Percentiles rank a stretch among this genome's conserved stretches.
Evolutionary conservation across 1,140 invertebrate genomes (phyloP).

Genomic region (Pseudomyrmex pallidus): DNA sequence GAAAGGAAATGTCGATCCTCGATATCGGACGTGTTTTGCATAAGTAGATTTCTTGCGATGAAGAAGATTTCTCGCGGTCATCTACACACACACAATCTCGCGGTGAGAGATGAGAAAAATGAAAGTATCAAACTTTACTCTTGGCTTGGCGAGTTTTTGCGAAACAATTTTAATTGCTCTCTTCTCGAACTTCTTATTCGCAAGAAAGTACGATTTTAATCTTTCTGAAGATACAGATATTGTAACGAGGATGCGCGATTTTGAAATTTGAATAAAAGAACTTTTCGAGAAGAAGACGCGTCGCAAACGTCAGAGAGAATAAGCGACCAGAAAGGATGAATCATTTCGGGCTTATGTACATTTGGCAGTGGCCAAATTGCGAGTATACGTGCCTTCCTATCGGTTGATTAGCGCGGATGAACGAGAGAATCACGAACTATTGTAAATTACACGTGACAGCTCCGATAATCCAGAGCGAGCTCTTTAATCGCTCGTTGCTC

Average conservation of each 20-base stretch:
- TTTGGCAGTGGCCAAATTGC: not conserved
- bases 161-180: conserved; percentile 21
- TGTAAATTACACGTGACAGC: conserved; percentile 55
- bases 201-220: not conserved
- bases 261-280: not conserved
- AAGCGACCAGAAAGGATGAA: not conserved
- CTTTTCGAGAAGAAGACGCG: too few species aligned
- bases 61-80: not conserved
- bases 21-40: conserved; percentile 34
- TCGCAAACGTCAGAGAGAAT: too few species aligned
- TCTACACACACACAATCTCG: conserved; percentile 1
- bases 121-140: not conserved
- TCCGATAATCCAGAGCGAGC: conserved; percentile 48
- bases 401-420: conserved; percentile 19
- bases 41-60: conserved; percentile 34
- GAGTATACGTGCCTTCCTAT: conserved; percentile 28
- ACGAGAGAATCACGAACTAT: conserved; percentile 35
- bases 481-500: conserved; percentile 56
- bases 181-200: not conserved
- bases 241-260: not conserved
- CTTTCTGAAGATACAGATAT: not conserved
- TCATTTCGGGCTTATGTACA: not conserved
- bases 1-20: conserved; percentile 50
- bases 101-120: not conserved
- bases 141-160: not conserved